These are phyloP conservation scores for Buceros bicornis DNA, from an alignment of 2,797 vertebrate species.

Conservation along the genomic window DNA sequence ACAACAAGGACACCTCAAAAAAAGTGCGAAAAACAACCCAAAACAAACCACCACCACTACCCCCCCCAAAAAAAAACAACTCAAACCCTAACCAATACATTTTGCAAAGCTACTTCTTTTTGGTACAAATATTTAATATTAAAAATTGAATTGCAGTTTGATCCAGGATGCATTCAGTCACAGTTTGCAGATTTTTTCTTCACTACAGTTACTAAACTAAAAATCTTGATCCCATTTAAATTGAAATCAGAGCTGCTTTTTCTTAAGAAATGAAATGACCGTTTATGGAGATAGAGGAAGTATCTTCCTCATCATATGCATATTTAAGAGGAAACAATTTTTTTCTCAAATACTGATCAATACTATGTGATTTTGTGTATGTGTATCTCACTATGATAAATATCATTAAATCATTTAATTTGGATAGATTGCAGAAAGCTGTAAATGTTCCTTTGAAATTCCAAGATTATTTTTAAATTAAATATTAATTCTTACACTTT, in stretches of 20 bases:
- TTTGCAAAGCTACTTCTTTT: background rate
- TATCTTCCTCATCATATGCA: background rate
- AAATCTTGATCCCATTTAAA: background rate
- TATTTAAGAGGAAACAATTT: slow-evolving; percentile 7
- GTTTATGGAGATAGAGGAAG: background rate
- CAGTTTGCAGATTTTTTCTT: background rate
- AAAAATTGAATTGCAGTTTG: background rate
- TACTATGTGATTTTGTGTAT: background rate
- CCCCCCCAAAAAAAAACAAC: too few relatives aligned
- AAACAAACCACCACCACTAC: too few relatives aligned
- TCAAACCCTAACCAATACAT: background rate
- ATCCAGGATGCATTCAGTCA: background rate
- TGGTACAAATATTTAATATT: background rate
- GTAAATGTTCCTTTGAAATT: slow-evolving; percentile 13
- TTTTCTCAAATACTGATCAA: background rate
- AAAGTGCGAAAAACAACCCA: background rate
- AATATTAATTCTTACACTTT: background rate
- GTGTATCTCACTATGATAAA: background rate
- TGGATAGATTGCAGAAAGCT: slow-evolving; percentile 51
- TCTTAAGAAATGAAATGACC: slow-evolving; percentile 5
- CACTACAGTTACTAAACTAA: background rate
- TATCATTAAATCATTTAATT: background rate
- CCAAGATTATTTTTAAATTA: background rate
- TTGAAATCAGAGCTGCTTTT: background rate
- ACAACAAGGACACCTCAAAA: background rate